Conservation (phyloP, 2,797 vertebrate species). For the Harpagifer antarcticus region DNA sequence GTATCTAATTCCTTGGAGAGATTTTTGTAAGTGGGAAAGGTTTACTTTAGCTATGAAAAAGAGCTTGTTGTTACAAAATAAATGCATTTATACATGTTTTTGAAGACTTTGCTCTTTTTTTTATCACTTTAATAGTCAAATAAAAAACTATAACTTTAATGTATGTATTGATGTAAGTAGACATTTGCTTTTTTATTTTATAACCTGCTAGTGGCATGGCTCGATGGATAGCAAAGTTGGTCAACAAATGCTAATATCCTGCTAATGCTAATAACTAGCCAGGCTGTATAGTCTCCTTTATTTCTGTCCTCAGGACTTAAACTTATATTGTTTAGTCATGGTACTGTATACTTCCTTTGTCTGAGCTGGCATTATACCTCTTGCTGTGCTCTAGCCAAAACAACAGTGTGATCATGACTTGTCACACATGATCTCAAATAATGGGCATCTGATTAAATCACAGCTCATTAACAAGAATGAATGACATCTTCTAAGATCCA, state of each 20-base stretch:
- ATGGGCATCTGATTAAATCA: slow-evolving; percentile 27
- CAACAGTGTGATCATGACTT: slow-evolving; percentile 22
- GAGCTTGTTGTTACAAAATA: neutral
- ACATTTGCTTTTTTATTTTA: neutral
- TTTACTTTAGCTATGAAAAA: neutral
- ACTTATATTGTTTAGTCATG: neutral
- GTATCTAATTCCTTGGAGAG: slow-evolving; percentile 5
- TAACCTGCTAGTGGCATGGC: too few species aligned
- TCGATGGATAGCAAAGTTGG: neutral
- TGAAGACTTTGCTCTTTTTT: slow-evolving; percentile 3
- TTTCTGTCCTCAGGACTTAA: neutral
- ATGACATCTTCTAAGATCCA: neutral
- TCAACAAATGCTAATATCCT: neutral
- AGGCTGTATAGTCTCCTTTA: neutral
- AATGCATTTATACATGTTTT: neutral
- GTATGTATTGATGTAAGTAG: neutral
- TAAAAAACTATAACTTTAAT: slow-evolving; percentile 1
- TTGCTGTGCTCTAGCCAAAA: slow-evolving; percentile 30
- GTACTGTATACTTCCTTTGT: neutral
- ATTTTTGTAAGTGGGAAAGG: neutral
- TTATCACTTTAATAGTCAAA: neutral
- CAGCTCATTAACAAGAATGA: slow-evolving; percentile 27
- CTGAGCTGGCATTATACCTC: slow-evolving; percentile 18
- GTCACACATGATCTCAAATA: slow-evolving; percentile 14
- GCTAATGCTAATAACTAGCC: neutral